Percentiles rank a stretch among this genome's conserved stretches.
Conservation (phyloP, 2,888 invertebrate genomes). For the Blastobasis lacticolella region DNA sequence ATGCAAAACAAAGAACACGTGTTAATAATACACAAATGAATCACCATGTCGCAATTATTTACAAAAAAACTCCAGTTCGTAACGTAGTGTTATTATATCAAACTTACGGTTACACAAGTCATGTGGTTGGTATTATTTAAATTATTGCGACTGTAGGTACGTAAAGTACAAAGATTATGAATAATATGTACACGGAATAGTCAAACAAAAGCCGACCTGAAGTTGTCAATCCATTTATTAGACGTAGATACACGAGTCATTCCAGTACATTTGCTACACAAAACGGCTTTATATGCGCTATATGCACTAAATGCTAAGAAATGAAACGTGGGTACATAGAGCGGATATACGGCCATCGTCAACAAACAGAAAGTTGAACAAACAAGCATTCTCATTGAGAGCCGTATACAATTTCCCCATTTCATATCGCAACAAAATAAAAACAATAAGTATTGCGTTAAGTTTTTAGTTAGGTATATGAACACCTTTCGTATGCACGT, state of each 20-base stretch:
- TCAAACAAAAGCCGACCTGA: slow-evolving; percentile 9
- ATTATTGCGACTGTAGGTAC: slow-evolving; percentile 14
- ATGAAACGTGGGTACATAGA: background rate
- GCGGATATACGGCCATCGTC: slow-evolving; percentile 5
- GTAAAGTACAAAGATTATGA: background rate
- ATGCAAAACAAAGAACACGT: slow-evolving; percentile 36
- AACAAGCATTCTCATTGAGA: slow-evolving; percentile 10
- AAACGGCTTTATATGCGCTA: slow-evolving; percentile 1
- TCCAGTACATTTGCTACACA: background rate
- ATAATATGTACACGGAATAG: slow-evolving; percentile 17
- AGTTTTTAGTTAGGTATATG: background rate
- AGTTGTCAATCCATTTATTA: background rate
- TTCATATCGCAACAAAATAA: background rate
- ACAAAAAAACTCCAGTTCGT: background rate
- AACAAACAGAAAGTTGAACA: slow-evolving; percentile 11
- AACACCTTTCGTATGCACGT: background rate
- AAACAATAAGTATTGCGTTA: background rate
- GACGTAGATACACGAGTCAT: slow-evolving; percentile 2
- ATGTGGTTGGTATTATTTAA: slow-evolving; percentile 4
- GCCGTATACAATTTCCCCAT: slow-evolving; percentile 1
- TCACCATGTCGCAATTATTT: slow-evolving; percentile 23
- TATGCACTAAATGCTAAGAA: background rate
- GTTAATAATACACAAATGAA: slow-evolving; percentile 27
- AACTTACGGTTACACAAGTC: no score
- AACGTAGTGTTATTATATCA: no score